Percentiles rank a stretch among this genome's conserved stretches.
Conservation (phyloP, 1,140 invertebrate genomes). For the Drosophila littoralis region DNA sequence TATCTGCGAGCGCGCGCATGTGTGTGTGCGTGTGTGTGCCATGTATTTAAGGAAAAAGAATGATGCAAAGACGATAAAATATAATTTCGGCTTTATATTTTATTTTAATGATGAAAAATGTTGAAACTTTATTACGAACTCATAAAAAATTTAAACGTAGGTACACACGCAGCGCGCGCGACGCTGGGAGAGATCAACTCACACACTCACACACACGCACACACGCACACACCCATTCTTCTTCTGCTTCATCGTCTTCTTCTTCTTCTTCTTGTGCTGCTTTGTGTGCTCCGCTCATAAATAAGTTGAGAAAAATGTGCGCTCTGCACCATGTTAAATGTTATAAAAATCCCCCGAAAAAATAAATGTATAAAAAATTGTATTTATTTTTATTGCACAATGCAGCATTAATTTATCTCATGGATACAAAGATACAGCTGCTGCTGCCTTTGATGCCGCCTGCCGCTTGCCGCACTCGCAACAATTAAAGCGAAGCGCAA, state of each 20-base stretch:
- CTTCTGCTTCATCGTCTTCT: conserved; percentile 23
- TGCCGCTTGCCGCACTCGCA: conserved; percentile 16
- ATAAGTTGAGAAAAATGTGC: conserved; percentile 63
- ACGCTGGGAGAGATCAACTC: conserved; percentile 40
- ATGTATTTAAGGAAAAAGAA: conserved; percentile 81
- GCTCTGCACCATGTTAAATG: conserved; percentile 72
- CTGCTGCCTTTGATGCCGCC: conserved; percentile 33
- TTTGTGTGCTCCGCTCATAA: conserved; percentile 55
- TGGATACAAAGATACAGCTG: conserved; percentile 50
- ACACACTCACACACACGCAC: conserved; percentile 51
- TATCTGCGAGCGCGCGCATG: conserved; percentile 51
- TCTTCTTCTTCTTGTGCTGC: conserved; percentile 28
- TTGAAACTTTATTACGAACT: conserved; percentile 84
- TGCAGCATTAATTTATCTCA: conserved; percentile 64
- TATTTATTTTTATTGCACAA: conserved; percentile 79
- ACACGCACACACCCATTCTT: conserved; percentile 20
- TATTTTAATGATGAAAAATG: conserved; percentile 84
- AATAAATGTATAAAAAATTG: not conserved
- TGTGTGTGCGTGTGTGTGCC: conserved; percentile 54
- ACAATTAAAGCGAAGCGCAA: conserved; percentile 44
- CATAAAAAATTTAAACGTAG: conserved; percentile 83
- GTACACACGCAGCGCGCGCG: conserved; percentile 48
- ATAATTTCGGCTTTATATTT: conserved; percentile 84
- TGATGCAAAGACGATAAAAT: conserved; percentile 84
- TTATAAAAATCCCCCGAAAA: conserved; percentile 68